phyloP scores from a whole-genome alignment of 2,113 vertebrate species.

The Chrysochloris asiatica region DNA sequence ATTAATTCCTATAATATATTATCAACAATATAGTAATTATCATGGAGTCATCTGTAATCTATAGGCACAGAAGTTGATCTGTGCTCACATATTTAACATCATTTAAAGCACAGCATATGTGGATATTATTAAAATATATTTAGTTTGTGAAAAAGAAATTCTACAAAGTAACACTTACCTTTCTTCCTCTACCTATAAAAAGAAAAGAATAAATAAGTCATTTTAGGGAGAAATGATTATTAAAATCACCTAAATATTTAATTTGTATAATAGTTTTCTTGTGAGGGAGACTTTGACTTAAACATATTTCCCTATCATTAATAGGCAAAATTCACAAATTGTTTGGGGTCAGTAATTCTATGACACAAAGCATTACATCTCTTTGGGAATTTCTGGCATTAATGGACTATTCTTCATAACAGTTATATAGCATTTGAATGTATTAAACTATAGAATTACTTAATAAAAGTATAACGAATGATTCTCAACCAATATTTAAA shows the following conservation, averaged over 20 bases:
- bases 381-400: neutral
- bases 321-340: neutral
- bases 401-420: neutral
- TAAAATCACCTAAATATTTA: neutral
- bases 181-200: constrained; percentile 87
- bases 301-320: neutral
- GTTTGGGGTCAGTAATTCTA: neutral
- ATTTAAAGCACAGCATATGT: neutral
- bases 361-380: neutral
- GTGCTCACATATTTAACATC: neutral
- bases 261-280: neutral
- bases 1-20: neutral
- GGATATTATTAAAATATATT: neutral
- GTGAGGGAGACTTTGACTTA: neutral
- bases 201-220: constrained; percentile 66
- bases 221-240: constrained; percentile 16
- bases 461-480: constrained; percentile 9
- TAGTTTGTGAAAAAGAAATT: constrained; percentile 4
- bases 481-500: neutral
- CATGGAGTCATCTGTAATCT: neutral
- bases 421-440: neutral
- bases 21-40: neutral
- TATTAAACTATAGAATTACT: neutral
- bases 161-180: constrained; percentile 82
- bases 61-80: neutral